Conservation (phyloP, 2,888 invertebrate species). For the Limnephilus auricula region DNA sequence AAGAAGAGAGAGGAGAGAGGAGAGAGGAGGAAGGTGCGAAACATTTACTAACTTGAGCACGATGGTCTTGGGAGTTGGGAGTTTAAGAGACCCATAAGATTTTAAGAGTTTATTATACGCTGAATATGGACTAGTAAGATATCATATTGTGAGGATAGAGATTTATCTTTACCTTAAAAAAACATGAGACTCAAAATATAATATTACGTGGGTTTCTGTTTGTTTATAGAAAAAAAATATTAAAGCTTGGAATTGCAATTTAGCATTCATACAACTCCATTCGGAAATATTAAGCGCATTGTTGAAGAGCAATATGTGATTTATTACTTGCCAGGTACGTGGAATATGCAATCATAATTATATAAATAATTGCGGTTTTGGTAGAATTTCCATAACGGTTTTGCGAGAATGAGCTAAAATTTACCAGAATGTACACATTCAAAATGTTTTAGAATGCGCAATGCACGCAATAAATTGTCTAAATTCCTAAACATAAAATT, state of each 20-base stretch:
- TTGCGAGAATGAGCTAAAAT: background rate
- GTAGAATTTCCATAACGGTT: background rate
- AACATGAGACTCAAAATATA: background rate
- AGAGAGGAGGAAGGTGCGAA: background rate
- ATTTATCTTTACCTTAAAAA: background rate
- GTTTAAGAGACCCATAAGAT: background rate
- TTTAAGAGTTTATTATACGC: constrained; percentile 20
- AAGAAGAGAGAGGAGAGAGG: background rate
- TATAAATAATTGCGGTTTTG: background rate
- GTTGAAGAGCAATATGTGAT: no score
- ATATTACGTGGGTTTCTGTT: background rate
- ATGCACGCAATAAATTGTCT: background rate
- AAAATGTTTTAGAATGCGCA: background rate
- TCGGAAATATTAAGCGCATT: no score
- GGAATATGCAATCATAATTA: background rate
- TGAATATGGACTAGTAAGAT: background rate
- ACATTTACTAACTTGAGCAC: constrained; percentile 4
- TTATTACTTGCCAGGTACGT: background rate
- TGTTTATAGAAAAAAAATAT: background rate
- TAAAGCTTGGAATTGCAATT: background rate
- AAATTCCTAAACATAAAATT: background rate
- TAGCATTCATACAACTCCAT: background rate
- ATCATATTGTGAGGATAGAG: background rate
- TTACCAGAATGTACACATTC: background rate
- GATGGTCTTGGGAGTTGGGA: constrained; percentile 12